These are phyloP conservation scores for Drosophila acutilabella DNA, from an alignment of 2,888 invertebrate species.

Conservation along the genomic window DNA sequence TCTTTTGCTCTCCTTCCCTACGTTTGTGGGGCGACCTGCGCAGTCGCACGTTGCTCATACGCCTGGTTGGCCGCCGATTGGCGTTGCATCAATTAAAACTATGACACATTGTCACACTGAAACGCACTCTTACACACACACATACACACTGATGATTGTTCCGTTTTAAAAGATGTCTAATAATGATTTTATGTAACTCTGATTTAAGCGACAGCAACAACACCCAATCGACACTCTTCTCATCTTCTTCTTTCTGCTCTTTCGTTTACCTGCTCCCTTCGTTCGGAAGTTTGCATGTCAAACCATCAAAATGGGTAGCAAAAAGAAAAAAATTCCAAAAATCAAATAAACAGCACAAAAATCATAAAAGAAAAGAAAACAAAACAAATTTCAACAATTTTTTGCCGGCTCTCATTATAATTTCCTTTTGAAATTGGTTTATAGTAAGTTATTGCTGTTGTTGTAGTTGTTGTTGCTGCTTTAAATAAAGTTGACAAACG, in stretches of 20 bases:
- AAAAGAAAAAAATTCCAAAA: conserved; percentile 32
- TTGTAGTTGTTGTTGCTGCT: conserved; percentile 15
- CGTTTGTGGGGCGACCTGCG: conserved; percentile 28
- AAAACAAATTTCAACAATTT: conserved; percentile 41
- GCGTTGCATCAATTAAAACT: conserved; percentile 74
- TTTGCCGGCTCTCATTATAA: conserved; percentile 51
- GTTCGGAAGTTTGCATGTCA: conserved; percentile 51
- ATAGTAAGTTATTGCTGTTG: conserved; percentile 7
- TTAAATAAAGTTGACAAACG: conserved; percentile 36
- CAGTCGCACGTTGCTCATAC: conserved; percentile 62
- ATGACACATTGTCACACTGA: conserved; percentile 53
- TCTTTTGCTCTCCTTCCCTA: neutral
- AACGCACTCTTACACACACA: conserved; percentile 1
- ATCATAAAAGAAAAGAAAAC: conserved; percentile 38
- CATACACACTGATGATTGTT: conserved; percentile 9
- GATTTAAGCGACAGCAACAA: conserved; percentile 37
- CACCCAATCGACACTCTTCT: conserved; percentile 46
- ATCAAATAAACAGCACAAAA: conserved; percentile 24
- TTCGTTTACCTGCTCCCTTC: conserved; percentile 14
- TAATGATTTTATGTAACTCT: conserved; percentile 72
- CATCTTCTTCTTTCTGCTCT: conserved; percentile 8
- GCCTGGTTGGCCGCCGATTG: conserved; percentile 35
- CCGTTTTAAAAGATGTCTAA: conserved; percentile 62
- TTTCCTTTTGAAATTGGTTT: conserved; percentile 41
- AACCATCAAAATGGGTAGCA: conserved; percentile 54